Evolutionary conservation across 2,113 vertebrate genomes (phyloP).

Genomic region (Pogona vitticeps): DNA sequence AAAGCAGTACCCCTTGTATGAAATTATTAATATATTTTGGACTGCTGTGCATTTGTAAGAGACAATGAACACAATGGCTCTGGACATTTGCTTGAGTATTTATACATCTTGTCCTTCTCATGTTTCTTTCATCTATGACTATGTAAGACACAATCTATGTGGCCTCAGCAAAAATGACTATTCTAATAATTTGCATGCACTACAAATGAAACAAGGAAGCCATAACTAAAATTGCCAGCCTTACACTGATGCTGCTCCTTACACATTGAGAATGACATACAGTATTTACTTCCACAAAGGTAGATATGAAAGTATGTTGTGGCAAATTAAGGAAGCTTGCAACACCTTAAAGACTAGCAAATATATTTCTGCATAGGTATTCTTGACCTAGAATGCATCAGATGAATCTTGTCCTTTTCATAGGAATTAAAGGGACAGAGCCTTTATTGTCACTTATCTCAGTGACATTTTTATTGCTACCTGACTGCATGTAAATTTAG

Average conservation of each 20-base stretch:
- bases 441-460: neutral
- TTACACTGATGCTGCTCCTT: neutral
- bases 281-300: neutral
- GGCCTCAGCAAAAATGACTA: neutral
- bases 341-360: neutral
- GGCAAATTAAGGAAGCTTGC: neutral
- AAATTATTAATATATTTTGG: neutral
- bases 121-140: neutral
- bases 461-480: neutral
- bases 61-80: constrained; percentile 43
- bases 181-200: neutral
- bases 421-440: neutral
- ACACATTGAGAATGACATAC: neutral
- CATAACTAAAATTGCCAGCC: neutral
- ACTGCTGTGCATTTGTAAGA: neutral
- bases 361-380: neutral
- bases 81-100: constrained; percentile 46
- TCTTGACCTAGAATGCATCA: neutral
- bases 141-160: neutral
- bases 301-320: neutral
- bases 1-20: constrained; percentile 34
- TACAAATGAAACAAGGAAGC: neutral
- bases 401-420: neutral
- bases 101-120: constrained; percentile 32
- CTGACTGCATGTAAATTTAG: too few relatives aligned